Base-by-base conservation (phyloP, 2,888 invertebrate species). In the Melanotus villosus region DNA sequence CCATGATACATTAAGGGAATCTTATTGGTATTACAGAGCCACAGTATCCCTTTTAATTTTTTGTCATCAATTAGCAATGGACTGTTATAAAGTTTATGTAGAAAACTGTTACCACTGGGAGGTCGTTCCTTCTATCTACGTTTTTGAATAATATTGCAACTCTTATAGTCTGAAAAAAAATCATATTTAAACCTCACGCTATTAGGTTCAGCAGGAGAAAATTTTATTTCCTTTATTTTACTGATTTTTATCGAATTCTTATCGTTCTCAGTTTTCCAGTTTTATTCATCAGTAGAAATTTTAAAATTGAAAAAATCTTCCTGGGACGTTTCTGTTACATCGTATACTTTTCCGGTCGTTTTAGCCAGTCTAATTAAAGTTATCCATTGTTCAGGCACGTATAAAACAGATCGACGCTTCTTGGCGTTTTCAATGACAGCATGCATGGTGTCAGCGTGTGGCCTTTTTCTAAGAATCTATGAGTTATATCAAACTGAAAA, bases 361-460 rank as follows among this genome's bases (percentile, higher is more conserved):
- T 56, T 56, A n/a, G 43, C 54, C 43, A 54, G 30, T 14, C 56
- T 12, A 16, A 57, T 65, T 21, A 65, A 32, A 1, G 10, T 65
- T 1, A 65, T 32, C 63, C 54, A 64, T 52, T 64, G 65, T 14
- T 57, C 50, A 18, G 52, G 59, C 6, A 30, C 9, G 32, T 58
- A 65, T 7, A 58, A 10, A 1, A 26, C 47, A n/a, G 36, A 36
- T 16, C 50, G 19, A n/a, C 34, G n/a, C n/a, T n/a, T n/a, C n/a
- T n/a, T n/a, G n/a, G n/a, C n/a, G n/a, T n/a, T n/a, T n/a, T n/a
- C n/a, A 4, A 43, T 43, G 2, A 43, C 43, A 0, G 43, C 19
- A 19, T 43, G 43, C 43, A 43, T 43, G 10, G 9, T 43, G 4
- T 43, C 19, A 2, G 43, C 10, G 9, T 43, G 9, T 43, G 43